Evolutionary conservation across 1,140 invertebrate species (phyloP).

Genomic region (Cherax destructor): DNA sequence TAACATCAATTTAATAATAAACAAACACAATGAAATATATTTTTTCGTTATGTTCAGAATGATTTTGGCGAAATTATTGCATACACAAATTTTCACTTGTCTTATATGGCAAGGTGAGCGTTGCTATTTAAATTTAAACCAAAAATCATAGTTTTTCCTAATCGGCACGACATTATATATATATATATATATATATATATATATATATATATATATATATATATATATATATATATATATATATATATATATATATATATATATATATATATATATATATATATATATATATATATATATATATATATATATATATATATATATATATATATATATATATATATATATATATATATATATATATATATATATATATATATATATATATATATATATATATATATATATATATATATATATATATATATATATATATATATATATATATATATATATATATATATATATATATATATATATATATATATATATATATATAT

Average conservation of each 20-base stretch:
- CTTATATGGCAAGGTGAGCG: too few relatives aligned
- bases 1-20: too few relatives aligned
- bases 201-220: constrained; percentile 12
- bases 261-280: constrained; percentile 12
- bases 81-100: too few relatives aligned
- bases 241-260: constrained; percentile 12
- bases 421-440: constrained; percentile 12
- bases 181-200: constrained; percentile 12
- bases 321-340: constrained; percentile 12
- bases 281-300: constrained; percentile 12
- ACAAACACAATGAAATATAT: too few relatives aligned
- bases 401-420: constrained; percentile 7
- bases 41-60: too few relatives aligned
- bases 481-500: constrained; percentile 12
- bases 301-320: constrained; percentile 4
- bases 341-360: constrained; percentile 12
- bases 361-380: constrained; percentile 12
- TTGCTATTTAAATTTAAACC: too few relatives aligned
- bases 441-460: constrained; percentile 12
- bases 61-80: too few relatives aligned
- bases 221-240: constrained; percentile 12
- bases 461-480: constrained; percentile 12
- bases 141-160: too few relatives aligned
- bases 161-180: too few relatives aligned
- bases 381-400: background rate